A percentile compares a stretch with the other conserved stretches of the same genome.
Evolutionary conservation across 1,140 invertebrate species (phyloP).

Genomic region (Triops longicaudatus): DNA sequence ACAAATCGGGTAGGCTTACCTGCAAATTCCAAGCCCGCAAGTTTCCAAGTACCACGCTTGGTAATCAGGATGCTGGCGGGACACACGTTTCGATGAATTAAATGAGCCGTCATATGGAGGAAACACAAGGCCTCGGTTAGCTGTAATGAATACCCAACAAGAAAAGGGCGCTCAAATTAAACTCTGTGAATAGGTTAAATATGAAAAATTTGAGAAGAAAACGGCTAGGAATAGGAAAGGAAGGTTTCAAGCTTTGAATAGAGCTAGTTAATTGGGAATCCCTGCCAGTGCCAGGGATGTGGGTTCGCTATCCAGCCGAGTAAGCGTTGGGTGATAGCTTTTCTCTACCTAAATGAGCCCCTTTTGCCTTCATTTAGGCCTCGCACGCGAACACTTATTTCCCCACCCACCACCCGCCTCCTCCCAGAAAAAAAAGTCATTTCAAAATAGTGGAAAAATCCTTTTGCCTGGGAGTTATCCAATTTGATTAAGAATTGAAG

Average conservation of each 20-base stretch:
- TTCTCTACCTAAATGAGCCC: not conserved
- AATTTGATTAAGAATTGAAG: no score
- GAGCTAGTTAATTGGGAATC: slow-evolving; percentile 4
- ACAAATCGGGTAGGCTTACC: slow-evolving; percentile 47
- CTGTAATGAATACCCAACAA: slow-evolving; percentile 49
- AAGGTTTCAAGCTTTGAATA: not conserved
- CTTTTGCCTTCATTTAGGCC: not conserved
- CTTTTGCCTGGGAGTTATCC: no score
- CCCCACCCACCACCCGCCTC: no score
- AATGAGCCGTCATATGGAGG: slow-evolving; percentile 72
- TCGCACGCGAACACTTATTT: not conserved
- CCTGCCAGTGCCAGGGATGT: not conserved
- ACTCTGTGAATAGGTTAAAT: not conserved
- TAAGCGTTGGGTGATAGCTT: not conserved
- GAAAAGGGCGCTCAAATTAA: not conserved
- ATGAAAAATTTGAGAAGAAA: not conserved
- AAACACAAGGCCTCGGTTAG: slow-evolving; percentile 87
- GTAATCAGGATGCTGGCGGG: slow-evolving; percentile 87
- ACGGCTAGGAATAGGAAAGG: not conserved
- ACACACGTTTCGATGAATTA: slow-evolving; percentile 87
- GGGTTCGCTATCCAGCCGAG: slow-evolving; percentile 17
- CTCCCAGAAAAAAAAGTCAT: no score
- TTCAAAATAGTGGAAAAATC: no score
- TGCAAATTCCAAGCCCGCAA: slow-evolving; percentile 87
- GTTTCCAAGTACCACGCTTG: slow-evolving; percentile 91